Percentiles rank a stretch among this genome's conserved stretches.
These are phyloP conservation scores for Sprattus sprattus DNA, from an alignment of 2,113 vertebrate genomes.

Conservation along the genomic window DNA sequence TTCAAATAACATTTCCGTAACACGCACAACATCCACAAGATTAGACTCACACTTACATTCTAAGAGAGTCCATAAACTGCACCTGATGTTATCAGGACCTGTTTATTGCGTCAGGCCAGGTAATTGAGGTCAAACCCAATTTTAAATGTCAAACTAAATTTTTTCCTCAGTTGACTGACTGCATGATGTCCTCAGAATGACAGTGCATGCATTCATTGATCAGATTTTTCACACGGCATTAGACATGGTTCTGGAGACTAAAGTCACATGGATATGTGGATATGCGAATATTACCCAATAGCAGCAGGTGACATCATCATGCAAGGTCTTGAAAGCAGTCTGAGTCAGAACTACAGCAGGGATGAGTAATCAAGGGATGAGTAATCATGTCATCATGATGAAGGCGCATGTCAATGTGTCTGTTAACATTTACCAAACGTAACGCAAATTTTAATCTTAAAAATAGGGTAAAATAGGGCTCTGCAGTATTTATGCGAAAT, in stretches of 20 bases:
- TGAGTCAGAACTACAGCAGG: not conserved
- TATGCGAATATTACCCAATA: not conserved
- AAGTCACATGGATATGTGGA: not conserved
- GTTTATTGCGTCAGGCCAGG: not conserved
- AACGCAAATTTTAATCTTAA: not conserved
- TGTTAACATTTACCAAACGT: not conserved
- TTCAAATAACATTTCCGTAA: not conserved
- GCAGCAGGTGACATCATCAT: not conserved
- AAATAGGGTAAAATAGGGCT: not conserved
- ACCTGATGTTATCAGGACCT: not conserved
- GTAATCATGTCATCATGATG: not conserved
- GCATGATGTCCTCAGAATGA: not conserved
- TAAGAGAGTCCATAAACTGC: not conserved
- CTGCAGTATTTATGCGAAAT: not conserved
- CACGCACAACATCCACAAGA: not conserved
- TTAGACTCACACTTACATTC: not conserved
- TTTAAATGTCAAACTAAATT: not conserved
- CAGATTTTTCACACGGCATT: not conserved
- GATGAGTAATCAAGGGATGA: conserved; percentile 1
- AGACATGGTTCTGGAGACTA: not conserved
- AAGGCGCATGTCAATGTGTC: not conserved
- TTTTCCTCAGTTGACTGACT: not conserved
- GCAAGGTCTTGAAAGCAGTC: not conserved
- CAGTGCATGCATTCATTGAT: not conserved
- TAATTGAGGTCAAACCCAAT: not conserved